Conservation (phyloP, 2,797 vertebrate species). For the Acropternis orthonyx region DNA sequence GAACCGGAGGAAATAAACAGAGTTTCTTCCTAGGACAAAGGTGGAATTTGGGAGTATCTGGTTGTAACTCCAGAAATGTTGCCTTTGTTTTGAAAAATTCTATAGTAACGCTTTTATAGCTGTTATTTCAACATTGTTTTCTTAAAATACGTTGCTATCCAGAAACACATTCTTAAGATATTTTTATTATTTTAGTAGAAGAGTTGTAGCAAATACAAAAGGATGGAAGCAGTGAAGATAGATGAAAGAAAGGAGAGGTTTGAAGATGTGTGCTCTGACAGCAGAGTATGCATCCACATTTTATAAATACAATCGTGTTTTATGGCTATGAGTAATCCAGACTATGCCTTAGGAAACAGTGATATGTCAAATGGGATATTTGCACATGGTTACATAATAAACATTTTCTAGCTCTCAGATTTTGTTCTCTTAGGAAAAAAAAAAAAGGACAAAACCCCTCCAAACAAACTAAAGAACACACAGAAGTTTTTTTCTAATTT, state of each 20-base stretch:
- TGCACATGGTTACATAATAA: neutral
- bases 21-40: neutral
- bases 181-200: neutral
- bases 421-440: neutral
- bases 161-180: neutral
- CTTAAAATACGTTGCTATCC: neutral
- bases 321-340: neutral
- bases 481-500: neutral
- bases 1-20: neutral
- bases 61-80: neutral
- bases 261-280: neutral
- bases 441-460: accelerated
- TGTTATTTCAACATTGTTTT: neutral
- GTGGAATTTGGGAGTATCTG: neutral
- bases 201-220: neutral
- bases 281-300: neutral
- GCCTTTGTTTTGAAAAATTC: neutral
- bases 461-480: neutral
- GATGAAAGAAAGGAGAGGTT: neutral
- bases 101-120: neutral
- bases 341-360: neutral
- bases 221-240: neutral
- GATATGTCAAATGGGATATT: neutral
- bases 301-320: neutral
- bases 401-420: neutral